phyloP scores from a whole-genome alignment of 2,797 vertebrate species.

The Enteromius viviparus region DNA sequence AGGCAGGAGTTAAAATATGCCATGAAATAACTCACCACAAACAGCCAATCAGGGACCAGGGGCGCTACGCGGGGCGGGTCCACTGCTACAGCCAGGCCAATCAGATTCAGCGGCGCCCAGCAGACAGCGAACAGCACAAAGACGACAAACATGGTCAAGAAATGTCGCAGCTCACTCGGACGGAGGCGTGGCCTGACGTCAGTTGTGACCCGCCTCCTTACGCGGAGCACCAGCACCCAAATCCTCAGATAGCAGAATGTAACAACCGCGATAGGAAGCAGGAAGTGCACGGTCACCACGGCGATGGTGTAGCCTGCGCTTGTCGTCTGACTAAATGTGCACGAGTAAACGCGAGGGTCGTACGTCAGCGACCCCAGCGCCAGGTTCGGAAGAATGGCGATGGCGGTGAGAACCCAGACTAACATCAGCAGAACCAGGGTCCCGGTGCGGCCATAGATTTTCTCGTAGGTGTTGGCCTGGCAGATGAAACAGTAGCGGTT shows the following conservation, averaged over 20 bases:
- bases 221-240: slow-evolving; percentile 86
- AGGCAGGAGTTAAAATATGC: slow-evolving; percentile 93
- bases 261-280: slow-evolving; percentile 83
- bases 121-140: slow-evolving; percentile 89
- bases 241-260: slow-evolving; percentile 88
- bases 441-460: slow-evolving; percentile 78
- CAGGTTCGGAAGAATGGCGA: slow-evolving; percentile 85
- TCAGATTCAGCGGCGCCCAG: slow-evolving; percentile 87
- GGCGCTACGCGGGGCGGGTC: slow-evolving; percentile 78
- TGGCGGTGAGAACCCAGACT: slow-evolving; percentile 82
- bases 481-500: slow-evolving; percentile 89
- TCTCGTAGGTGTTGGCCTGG: slow-evolving; percentile 82
- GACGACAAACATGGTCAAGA: slow-evolving; percentile 88
- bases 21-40: slow-evolving; percentile 88
- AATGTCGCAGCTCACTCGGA: slow-evolving; percentile 82
- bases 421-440: slow-evolving; percentile 78
- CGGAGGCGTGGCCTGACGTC: slow-evolving; percentile 77
- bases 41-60: slow-evolving; percentile 84
- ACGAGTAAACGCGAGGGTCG: slow-evolving; percentile 84
- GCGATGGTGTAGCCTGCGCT: slow-evolving; percentile 83
- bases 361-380: slow-evolving; percentile 86
- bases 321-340: slow-evolving; percentile 85
- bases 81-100: slow-evolving; percentile 83
- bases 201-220: slow-evolving; percentile 80
- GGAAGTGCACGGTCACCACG: slow-evolving; percentile 84